phyloP scores from a whole-genome alignment of 2,797 vertebrate genomes.

The Lates japonicus region DNA sequence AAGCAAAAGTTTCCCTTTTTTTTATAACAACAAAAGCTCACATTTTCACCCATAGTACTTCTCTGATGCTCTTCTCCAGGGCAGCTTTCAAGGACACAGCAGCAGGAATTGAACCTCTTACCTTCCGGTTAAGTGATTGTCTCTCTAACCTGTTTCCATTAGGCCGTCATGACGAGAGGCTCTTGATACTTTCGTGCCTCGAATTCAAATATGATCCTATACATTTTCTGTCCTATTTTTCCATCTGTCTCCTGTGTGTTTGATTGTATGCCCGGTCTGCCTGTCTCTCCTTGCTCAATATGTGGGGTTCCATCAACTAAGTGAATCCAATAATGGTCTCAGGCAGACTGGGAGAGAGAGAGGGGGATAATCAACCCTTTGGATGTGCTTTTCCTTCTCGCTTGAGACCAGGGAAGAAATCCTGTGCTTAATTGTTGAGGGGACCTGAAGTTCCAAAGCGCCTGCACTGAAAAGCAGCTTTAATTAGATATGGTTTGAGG shows the following conservation, averaged over 20 bases:
- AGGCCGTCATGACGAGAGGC: conserved; percentile 45
- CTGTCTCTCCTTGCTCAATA: conserved; percentile 61
- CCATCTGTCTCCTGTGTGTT: conserved; percentile 38
- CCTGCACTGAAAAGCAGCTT: conserved; percentile 79
- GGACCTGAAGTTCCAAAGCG: conserved; percentile 77
- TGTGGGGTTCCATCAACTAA: conserved; percentile 68
- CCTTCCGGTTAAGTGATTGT: conserved; percentile 22
- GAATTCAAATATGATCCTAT: conserved; percentile 48
- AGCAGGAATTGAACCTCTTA: conserved; percentile 42
- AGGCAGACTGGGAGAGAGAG: conserved; percentile 18
- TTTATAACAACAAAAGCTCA: conserved; percentile 15
- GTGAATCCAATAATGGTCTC: conserved; percentile 79
- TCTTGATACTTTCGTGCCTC: conserved; percentile 43
- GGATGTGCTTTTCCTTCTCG: conserved; percentile 61
- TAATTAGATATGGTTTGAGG: conserved; percentile 83
- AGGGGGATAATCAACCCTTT: conserved; percentile 68
- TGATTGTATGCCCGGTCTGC: conserved; percentile 54
- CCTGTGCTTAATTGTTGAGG: conserved; percentile 82
- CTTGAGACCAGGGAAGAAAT: conserved; percentile 70
- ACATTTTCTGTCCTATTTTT: conserved; percentile 53
- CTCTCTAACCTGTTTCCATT: conserved; percentile 62
- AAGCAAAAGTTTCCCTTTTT: not conserved
- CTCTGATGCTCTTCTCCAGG: conserved; percentile 7
- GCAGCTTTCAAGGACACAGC: conserved; percentile 29
- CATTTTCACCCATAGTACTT: not conserved